These are phyloP conservation scores for Gymnocheta viridis DNA, from an alignment of 2,888 invertebrate species.

Conservation along the genomic window DNA sequence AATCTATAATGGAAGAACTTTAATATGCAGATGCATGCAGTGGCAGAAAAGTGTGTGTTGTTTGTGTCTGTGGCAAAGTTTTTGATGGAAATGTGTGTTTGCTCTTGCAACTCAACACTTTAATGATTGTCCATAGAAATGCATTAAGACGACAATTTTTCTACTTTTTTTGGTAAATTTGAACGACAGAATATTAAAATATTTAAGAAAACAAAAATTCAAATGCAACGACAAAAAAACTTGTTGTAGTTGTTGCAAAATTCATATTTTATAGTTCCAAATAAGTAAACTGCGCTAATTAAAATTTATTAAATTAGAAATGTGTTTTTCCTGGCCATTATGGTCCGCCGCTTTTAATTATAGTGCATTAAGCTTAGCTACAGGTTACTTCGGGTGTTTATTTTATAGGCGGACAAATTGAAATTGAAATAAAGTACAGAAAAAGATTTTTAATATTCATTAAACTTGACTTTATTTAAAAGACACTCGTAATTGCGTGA, in stretches of 20 bases:
- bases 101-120: slow-evolving; percentile 25
- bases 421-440: too few relatives aligned
- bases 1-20: neutral
- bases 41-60: neutral
- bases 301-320: too few relatives aligned
- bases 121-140: slow-evolving; percentile 10
- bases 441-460: too few relatives aligned
- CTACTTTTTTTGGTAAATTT: neutral
- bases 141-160: neutral
- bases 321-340: too few relatives aligned
- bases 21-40: neutral
- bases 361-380: too few relatives aligned
- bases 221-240: neutral
- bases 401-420: too few relatives aligned
- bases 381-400: too few relatives aligned
- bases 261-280: neutral
- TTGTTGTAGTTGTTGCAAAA: neutral
- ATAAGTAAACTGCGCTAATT: too few relatives aligned
- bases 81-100: slow-evolving; percentile 31
- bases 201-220: neutral
- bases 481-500: too few relatives aligned
- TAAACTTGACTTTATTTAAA: too few relatives aligned
- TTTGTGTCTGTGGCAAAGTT: too few relatives aligned
- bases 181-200: neutral
- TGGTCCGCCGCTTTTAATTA: too few relatives aligned